Evolutionary conservation across 2,797 vertebrate genomes (phyloP), one percentile per base, ranked within the genome.

Genomic region (Craterocephalus amniculus): DNA sequence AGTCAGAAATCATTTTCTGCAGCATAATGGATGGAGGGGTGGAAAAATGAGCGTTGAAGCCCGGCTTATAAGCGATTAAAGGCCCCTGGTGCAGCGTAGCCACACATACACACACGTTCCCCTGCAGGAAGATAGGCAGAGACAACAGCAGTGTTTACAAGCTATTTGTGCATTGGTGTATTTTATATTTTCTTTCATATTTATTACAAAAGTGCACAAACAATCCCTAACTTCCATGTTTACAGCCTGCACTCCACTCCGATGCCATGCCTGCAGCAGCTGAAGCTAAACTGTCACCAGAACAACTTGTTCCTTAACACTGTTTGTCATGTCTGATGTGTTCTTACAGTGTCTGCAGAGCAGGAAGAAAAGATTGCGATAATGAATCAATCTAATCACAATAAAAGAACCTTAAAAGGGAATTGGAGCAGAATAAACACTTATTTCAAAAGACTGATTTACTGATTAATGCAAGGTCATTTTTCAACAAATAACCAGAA

Each of bases 1-100:
- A 85, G 84, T 89, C 86, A 91, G 83, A 85, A 85, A 83, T 83
- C 84, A 91, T 92, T 93, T 91, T 91, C 90, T 81, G 79, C 87
- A 64, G 81, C 76, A 73, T 87, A 89, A 89, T 87, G 79, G 79
- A 89, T 69, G 78, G 83, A 80, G 68, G 63, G 71, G 72, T 79
- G 77, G 86, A 82, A 75, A 85, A 88, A 84, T 69, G 74, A 74
- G 76, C 74, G 80, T 70, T 67, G 79, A 79, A 77, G 84, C 68
- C 80, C 67, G 74, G 67, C 81, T 87, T 84, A 88, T 80, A 62
- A 77, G 78, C 74, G 83, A 92, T 91, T 90, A 90, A 81, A 87
- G 81, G 72, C 32, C 34, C 69, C 54, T n/a, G 0, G 61, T 63
- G 60, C 35, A 24, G 69, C 26, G 76, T 27, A 56, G 34, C 52